Evolutionary conservation across 2,113 vertebrate species (phyloP).

Genomic region (Rhea americana): DNA sequence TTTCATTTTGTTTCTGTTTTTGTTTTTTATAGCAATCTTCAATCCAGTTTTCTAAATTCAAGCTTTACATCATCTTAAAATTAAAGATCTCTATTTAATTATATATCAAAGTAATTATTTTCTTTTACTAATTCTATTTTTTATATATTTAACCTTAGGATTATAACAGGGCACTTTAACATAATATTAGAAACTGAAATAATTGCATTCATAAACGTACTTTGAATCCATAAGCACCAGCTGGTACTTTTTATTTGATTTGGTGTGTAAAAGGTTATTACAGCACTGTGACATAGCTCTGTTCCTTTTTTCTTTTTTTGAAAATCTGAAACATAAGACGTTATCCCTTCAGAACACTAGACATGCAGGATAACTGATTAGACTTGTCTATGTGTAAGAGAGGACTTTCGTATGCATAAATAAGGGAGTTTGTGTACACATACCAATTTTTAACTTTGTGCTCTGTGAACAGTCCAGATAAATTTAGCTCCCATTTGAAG

Average conservation of each 20-base stretch:
- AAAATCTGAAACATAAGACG: neutral
- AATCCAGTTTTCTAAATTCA: neutral
- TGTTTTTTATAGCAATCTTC: neutral
- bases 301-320: neutral
- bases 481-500: neutral
- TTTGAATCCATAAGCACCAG: neutral
- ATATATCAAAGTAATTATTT: neutral
- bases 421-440: neutral
- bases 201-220: neutral
- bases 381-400: neutral
- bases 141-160: neutral
- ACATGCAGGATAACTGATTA: neutral
- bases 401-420: neutral
- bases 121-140: neutral
- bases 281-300: neutral
- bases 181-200: neutral
- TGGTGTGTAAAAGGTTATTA: neutral
- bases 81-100: neutral
- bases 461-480: neutral
- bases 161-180: neutral
- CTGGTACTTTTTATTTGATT: neutral
- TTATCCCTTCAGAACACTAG: neutral
- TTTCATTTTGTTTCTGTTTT: too few relatives aligned
- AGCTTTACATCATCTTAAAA: neutral
- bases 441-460: neutral